Conservation (phyloP, 30 jellyfish, hydroid and myxozoan genomes). For the Mastigias papua region DNA sequence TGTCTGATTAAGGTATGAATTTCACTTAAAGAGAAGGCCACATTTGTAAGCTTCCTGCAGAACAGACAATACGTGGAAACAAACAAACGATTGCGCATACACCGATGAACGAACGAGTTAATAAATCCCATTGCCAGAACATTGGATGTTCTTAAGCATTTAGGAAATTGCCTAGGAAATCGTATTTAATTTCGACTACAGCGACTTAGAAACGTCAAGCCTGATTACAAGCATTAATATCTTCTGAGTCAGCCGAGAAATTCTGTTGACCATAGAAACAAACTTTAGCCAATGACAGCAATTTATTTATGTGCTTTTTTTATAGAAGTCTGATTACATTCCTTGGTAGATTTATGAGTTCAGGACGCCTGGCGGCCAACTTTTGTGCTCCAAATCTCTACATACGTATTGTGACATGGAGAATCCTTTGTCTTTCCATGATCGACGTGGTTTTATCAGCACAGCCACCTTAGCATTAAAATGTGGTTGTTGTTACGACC, state of each 20-base stretch:
- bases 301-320: too few species aligned
- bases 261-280: not conserved
- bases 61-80: slow-evolving; percentile 39
- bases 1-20: slow-evolving; percentile 46
- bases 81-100: not conserved
- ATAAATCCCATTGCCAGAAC: slow-evolving; percentile 52
- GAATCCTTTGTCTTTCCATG: too few species aligned
- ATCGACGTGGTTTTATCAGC: too few species aligned
- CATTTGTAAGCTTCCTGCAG: slow-evolving; percentile 26
- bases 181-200: slow-evolving; percentile 19
- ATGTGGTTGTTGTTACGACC: too few species aligned
- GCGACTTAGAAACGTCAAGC: slow-evolving; percentile 8
- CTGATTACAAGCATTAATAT: not conserved
- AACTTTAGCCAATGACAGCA: too few species aligned
- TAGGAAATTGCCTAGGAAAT: slow-evolving; percentile 64
- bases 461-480: too few species aligned
- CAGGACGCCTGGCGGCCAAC: too few species aligned
- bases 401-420: too few species aligned
- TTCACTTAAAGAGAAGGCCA: slow-evolving; percentile 30
- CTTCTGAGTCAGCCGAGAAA: not conserved
- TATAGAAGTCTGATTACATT: too few species aligned
- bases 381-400: too few species aligned
- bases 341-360: too few species aligned
- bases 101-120: slow-evolving; percentile 16
- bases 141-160: slow-evolving; percentile 56